A percentile compares a stretch with the other conserved stretches of the same genome.
Conservation (phyloP, 2,888 invertebrate genomes). For the Netelia virgata region DNA sequence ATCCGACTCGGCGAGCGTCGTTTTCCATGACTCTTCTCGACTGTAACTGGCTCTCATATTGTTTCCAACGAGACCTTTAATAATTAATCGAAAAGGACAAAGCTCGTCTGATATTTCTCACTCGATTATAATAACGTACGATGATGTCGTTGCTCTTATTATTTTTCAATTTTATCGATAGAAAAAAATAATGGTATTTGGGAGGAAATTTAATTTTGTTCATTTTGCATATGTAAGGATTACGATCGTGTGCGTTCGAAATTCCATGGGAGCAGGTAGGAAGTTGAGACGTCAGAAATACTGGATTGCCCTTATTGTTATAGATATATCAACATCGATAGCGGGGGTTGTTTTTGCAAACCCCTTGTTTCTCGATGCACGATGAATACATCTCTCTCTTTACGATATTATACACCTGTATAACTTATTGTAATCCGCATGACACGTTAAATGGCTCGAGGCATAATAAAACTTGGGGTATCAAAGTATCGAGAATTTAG, state of each 20-base stretch:
- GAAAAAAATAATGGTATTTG: neutral
- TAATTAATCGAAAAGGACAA: conserved; percentile 23
- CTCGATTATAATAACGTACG: conserved; percentile 7
- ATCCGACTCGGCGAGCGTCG: neutral
- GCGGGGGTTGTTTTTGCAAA: conserved; percentile 33
- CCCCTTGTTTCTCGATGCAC: conserved; percentile 42
- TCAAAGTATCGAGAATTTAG: conserved; percentile 7
- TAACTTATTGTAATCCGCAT: conserved; percentile 53
- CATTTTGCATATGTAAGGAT: neutral
- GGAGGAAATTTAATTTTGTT: neutral
- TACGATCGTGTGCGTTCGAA: conserved; percentile 2
- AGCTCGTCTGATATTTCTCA: conserved; percentile 28
- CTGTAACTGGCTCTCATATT: conserved; percentile 61
- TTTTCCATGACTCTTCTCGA: conserved; percentile 60
- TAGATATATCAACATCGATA: conserved; percentile 17
- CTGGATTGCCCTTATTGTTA: neutral
- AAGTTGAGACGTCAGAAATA: conserved; percentile 42
- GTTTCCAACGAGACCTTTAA: conserved; percentile 48
- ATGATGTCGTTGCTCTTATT: neutral
- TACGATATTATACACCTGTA: conserved; percentile 35
- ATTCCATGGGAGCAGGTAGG: conserved; percentile 43
- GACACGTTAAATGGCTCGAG: neutral
- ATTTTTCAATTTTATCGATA: neutral
- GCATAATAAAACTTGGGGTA: neutral
- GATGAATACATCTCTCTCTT: conserved; percentile 33